Percentiles rank a stretch among this genome's conserved stretches.
Evolutionary conservation across 1,140 invertebrate species (phyloP).

Genomic region (Drosophila chauvacae): DNA sequence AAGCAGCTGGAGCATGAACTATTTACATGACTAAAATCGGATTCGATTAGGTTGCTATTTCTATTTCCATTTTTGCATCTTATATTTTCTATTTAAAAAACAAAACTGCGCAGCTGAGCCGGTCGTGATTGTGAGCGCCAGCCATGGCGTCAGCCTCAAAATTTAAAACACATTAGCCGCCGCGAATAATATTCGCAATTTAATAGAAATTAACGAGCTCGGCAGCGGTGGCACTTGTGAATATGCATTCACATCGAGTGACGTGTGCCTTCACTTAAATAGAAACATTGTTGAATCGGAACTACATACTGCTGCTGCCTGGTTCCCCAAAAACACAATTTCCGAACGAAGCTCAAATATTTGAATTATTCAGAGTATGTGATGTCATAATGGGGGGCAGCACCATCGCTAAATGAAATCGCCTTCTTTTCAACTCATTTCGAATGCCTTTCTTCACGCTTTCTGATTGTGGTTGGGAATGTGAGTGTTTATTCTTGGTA

Average conservation of each 20-base stretch:
- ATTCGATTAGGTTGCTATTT: constrained; percentile 23
- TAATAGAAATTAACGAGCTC: constrained; percentile 57
- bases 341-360: constrained; percentile 61
- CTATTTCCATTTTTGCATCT: background rate
- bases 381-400: constrained; percentile 67
- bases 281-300: constrained; percentile 65
- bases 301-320: background rate
- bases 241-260: constrained; percentile 71
- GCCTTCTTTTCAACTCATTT: constrained; percentile 4
- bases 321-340: constrained; percentile 26
- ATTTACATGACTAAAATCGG: constrained; percentile 34
- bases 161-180: constrained; percentile 20
- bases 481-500: constrained; percentile 23
- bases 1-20: constrained; percentile 46
- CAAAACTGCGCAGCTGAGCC: constrained; percentile 45
- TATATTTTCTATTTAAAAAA: constrained; percentile 11
- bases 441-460: constrained; percentile 50
- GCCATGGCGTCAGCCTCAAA: constrained; percentile 34
- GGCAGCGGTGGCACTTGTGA: constrained; percentile 19
- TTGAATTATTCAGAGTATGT: constrained; percentile 77
- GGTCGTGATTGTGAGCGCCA: constrained; percentile 26
- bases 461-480: constrained; percentile 43
- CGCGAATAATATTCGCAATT: constrained; percentile 47
- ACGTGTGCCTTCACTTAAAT: constrained; percentile 72
- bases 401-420: constrained; percentile 34